phyloP scores from a whole-genome alignment of 2,113 vertebrate species.

The Fregata magnificens region DNA sequence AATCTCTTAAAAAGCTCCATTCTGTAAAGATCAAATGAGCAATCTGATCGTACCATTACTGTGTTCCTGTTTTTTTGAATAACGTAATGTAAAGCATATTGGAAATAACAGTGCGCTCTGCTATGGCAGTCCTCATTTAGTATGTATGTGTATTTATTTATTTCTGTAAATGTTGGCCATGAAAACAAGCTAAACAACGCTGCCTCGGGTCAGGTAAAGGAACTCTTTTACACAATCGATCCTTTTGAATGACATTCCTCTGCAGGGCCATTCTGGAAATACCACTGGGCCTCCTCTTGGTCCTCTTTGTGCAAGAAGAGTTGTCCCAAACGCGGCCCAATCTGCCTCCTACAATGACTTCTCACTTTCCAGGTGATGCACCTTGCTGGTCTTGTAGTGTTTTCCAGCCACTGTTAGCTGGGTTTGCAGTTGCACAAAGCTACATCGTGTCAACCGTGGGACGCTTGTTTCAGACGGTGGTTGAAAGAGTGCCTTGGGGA shows the following conservation, averaged over 20 bases:
- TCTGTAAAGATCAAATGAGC: not conserved
- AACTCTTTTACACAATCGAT: not conserved
- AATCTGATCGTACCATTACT: not conserved
- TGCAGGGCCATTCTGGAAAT: not conserved
- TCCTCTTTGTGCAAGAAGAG: not conserved
- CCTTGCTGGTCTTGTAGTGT: not conserved
- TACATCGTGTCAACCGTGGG: rapidly evolving
- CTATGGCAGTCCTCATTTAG: not conserved
- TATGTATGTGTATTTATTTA: not conserved
- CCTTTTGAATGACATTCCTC: not conserved
- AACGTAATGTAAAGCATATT: not conserved
- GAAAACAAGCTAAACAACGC: not conserved
- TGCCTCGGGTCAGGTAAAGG: not conserved
- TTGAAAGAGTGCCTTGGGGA: not conserved
- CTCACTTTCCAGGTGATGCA: not conserved
- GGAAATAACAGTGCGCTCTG: not conserved
- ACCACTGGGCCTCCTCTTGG: not conserved
- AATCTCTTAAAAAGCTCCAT: not conserved
- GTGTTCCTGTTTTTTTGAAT: not conserved
- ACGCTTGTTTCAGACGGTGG: not conserved
- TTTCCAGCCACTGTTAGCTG: not conserved
- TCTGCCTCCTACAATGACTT: not conserved
- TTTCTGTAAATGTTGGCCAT: not conserved
- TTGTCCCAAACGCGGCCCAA: rapidly evolving
- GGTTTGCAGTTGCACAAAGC: not conserved